Percentiles rank a stretch among this genome's conserved stretches.
These are phyloP conservation scores for Drosophila mimetica DNA, from an alignment of 2,888 invertebrate genomes.

Conservation along the genomic window DNA sequence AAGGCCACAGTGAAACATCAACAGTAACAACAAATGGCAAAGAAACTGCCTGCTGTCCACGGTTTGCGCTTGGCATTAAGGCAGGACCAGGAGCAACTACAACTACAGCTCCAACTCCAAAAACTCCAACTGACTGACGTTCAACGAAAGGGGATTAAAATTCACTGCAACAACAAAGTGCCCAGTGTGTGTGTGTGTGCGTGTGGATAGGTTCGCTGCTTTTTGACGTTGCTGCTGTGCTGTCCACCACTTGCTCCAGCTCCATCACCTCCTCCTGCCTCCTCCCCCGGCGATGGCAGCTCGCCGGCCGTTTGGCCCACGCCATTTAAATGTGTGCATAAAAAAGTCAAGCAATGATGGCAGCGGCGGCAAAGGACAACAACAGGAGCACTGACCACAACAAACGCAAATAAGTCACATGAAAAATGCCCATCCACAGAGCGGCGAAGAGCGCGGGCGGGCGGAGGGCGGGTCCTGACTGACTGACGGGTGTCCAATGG, in stretches of 20 bases:
- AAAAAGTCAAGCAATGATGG: constrained; percentile 43
- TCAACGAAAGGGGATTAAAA: constrained; percentile 63
- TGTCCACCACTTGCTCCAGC: constrained; percentile 21
- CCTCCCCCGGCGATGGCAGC: background rate
- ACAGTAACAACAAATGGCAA: constrained; percentile 46
- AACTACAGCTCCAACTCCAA: constrained; percentile 30
- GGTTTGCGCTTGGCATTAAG: constrained; percentile 67
- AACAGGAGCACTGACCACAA: constrained; percentile 52
- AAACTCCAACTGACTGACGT: constrained; percentile 33
- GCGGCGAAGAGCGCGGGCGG: background rate
- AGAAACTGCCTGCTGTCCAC: constrained; percentile 62
- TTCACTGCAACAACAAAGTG: constrained; percentile 58
- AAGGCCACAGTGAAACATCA: constrained; percentile 50
- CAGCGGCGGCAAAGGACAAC: constrained; percentile 28
- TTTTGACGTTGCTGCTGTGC: constrained; percentile 40
- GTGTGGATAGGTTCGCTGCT: constrained; percentile 18
- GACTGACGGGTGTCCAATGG: constrained; percentile 42
- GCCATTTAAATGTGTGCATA: constrained; percentile 40
- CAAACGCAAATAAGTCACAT: constrained; percentile 54
- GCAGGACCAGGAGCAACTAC: constrained; percentile 25
- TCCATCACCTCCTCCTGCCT: background rate
- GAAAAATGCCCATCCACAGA: constrained; percentile 39
- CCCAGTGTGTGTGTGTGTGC: constrained; percentile 36
- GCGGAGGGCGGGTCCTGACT: constrained; percentile 13
- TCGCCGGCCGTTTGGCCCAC: constrained; percentile 15